These are phyloP conservation scores for Drosophila nigromelanica DNA, from an alignment of 1,140 invertebrate genomes.

Conservation along the genomic window DNA sequence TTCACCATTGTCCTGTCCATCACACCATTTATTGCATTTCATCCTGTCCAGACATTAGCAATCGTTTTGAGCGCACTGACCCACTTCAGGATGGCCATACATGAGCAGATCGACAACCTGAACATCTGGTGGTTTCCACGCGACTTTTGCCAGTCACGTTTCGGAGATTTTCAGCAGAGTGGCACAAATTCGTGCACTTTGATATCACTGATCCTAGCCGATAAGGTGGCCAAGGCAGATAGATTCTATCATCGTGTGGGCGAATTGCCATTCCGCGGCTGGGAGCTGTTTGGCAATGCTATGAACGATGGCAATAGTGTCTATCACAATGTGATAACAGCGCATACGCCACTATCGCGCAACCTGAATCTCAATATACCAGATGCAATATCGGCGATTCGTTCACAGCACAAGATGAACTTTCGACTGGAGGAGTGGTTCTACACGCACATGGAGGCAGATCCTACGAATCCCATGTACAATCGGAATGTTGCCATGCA, in stretches of 20 bases:
- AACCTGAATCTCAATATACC: constrained; percentile 78
- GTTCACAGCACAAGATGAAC: constrained; percentile 69
- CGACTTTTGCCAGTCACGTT: constrained; percentile 77
- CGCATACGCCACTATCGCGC: constrained; percentile 52
- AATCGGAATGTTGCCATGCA: constrained; percentile 70
- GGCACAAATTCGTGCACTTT: constrained; percentile 81
- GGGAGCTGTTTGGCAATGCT: constrained; percentile 74
- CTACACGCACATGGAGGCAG: constrained; percentile 81
- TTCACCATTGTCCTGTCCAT: too few species aligned
- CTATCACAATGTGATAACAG: constrained; percentile 71
- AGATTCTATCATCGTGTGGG: constrained; percentile 61
- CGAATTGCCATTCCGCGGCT: constrained; percentile 62
- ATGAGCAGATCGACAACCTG: constrained; percentile 75
- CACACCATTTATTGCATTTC: neutral
- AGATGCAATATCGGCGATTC: constrained; percentile 72
- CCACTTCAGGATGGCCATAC: constrained; percentile 61
- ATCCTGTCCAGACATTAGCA: constrained; percentile 19
- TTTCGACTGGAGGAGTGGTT: constrained; percentile 80
- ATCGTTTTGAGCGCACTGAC: constrained; percentile 31
- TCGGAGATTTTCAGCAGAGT: constrained; percentile 72
- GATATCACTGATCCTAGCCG: constrained; percentile 73
- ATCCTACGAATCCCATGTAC: constrained; percentile 66
- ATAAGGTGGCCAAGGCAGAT: constrained; percentile 70
- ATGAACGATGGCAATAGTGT: constrained; percentile 80
- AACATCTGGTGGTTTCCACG: constrained; percentile 83